A percentile compares a stretch with the other conserved stretches of the same genome.
These are phyloP conservation scores for Heliconius eleuchia DNA, from an alignment of 1,140 invertebrate genomes.

Conservation along the genomic window DNA sequence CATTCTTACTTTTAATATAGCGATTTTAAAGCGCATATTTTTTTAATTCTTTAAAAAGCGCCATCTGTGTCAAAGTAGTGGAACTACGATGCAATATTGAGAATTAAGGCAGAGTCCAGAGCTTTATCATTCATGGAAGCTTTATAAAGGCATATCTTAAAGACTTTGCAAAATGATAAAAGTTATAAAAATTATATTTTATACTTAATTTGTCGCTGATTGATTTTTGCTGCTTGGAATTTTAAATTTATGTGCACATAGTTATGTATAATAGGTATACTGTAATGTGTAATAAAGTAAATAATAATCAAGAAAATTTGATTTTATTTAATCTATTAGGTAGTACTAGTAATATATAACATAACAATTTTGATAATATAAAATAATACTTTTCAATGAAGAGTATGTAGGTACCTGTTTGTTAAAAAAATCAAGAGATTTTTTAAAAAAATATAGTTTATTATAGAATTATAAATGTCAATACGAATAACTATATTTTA, in stretches of 20 bases:
- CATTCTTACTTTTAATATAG: neutral
- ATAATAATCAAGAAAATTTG: neutral
- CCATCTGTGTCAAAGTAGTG: neutral
- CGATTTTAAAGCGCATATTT: neutral
- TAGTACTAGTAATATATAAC: too few species aligned
- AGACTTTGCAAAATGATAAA: neutral
- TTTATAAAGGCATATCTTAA: neutral
- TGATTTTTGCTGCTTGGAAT: neutral
- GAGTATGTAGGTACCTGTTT: too few species aligned
- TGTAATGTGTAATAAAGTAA: neutral
- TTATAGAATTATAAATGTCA: neutral
- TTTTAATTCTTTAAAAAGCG: too few species aligned
- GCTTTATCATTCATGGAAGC: neutral
- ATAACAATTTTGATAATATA: too few species aligned
- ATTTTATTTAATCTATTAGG: too few species aligned
- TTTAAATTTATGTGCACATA: too few species aligned
- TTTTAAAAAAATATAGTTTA: too few species aligned
- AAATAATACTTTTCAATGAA: too few species aligned
- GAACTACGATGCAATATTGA: slow-evolving; percentile 28
- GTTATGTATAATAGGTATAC: too few species aligned
- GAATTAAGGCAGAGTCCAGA: neutral
- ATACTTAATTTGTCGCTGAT: neutral
- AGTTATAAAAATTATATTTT: neutral
- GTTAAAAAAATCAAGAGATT: too few species aligned
- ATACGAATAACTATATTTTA: neutral